Conservation (phyloP, 2,113 vertebrate species). For the Isurus oxyrinchus region DNA sequence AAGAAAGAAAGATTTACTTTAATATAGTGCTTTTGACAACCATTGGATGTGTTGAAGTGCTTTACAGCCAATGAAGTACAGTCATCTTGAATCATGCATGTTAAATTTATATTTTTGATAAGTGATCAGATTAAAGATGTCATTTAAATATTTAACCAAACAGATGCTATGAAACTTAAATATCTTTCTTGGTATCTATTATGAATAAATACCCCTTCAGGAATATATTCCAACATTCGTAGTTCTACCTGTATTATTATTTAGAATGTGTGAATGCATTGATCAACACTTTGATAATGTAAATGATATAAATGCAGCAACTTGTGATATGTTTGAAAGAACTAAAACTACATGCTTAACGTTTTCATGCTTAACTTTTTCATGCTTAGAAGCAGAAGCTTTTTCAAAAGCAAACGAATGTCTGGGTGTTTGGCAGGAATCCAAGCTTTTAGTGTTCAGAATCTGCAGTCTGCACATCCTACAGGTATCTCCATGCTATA, state of each 20-base stretch:
- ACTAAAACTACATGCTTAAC: background rate
- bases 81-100: background rate
- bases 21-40: background rate
- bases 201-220: background rate
- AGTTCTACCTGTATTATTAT: background rate
- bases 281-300: background rate
- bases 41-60: background rate
- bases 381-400: constrained; percentile 72
- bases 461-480: constrained; percentile 49
- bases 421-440: constrained; percentile 81
- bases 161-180: background rate
- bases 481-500: constrained; percentile 57
- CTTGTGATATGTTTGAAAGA: background rate
- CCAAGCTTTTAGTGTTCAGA: constrained; percentile 64
- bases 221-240: background rate
- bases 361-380: constrained; percentile 32
- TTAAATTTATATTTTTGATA: background rate
- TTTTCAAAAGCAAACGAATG: constrained; percentile 81
- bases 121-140: background rate
- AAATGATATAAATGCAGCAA: background rate
- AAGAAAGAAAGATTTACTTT: background rate
- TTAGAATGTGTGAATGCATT: background rate
- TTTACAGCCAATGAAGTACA: background rate
- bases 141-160: background rate
- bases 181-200: background rate